Evolutionary conservation across 1,140 invertebrate genomes (phyloP).

Genomic region (Acromyrmex heyeri): DNA sequence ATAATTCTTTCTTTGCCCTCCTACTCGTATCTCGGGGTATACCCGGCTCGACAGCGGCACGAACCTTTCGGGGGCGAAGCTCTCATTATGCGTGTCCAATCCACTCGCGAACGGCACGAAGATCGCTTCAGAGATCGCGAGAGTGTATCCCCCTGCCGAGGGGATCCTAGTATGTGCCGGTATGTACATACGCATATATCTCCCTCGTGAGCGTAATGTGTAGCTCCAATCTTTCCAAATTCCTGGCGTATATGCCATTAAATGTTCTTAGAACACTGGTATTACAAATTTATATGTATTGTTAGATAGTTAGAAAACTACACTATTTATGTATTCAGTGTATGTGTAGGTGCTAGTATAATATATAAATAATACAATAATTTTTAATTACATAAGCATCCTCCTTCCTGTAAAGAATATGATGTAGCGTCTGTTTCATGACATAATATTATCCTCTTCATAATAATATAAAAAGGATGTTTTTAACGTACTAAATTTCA

Average conservation of each 20-base stretch:
- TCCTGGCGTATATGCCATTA: background rate
- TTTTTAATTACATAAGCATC: too few species aligned
- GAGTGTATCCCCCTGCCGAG: slow-evolving; percentile 22
- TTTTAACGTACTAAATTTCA: too few species aligned
- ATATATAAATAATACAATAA: too few species aligned
- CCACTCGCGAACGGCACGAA: slow-evolving; percentile 63
- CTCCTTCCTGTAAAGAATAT: too few species aligned
- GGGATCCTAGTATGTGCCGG: slow-evolving; percentile 21
- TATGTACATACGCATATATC: slow-evolving; percentile 40
- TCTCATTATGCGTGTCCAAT: slow-evolving; percentile 74
- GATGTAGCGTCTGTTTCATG: too few species aligned
- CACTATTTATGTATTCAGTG: too few species aligned
- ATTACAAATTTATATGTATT: background rate
- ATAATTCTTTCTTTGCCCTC: slow-evolving; percentile 69
- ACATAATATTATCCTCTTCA: too few species aligned
- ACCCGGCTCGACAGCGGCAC: slow-evolving; percentile 61
- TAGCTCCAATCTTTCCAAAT: slow-evolving; percentile 1
- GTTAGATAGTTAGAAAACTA: background rate
- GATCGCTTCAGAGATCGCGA: slow-evolving; percentile 49
- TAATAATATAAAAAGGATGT: too few species aligned
- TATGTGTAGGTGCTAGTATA: too few species aligned
- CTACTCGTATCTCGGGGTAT: slow-evolving; percentile 57
- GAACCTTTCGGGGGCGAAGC: slow-evolving; percentile 71
- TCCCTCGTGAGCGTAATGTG: background rate
- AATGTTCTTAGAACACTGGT: background rate